phyloP scores from a whole-genome alignment of 2,797 vertebrate genomes.

The Gambelia wislizenii region DNA sequence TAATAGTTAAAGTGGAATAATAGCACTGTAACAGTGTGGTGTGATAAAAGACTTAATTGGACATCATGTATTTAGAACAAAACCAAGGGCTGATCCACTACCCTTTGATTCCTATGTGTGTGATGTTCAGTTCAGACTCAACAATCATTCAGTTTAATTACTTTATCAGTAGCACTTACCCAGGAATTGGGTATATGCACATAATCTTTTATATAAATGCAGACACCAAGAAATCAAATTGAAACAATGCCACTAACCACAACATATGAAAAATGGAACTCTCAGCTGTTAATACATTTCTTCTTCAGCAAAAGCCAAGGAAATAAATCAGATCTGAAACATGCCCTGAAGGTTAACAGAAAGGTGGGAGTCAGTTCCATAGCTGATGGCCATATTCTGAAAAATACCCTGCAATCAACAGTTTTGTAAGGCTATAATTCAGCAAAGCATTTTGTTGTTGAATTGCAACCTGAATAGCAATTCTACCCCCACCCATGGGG shows the following conservation, averaged over 20 bases:
- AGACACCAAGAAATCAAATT: not conserved
- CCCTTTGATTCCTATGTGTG: not conserved
- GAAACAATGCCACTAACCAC: not conserved
- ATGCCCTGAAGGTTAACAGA: conserved; percentile 14
- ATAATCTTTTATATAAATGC: not conserved
- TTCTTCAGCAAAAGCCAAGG: not conserved
- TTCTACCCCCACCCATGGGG: not conserved
- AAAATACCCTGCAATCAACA: conserved; percentile 21
- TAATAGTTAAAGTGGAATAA: too few species aligned
- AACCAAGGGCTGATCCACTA: not conserved
- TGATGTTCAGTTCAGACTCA: not conserved
- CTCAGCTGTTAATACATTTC: conserved; percentile 1
- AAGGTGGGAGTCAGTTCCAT: conserved; percentile 21
- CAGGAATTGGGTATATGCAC: not conserved
- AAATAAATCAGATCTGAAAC: conserved; percentile 24
- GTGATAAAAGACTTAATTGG: too few species aligned
- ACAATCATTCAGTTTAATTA: not conserved
- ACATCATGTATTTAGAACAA: not conserved
- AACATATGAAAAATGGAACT: conserved; percentile 4
- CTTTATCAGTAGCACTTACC: not conserved
- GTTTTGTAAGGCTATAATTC: conserved; percentile 7
- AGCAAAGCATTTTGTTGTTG: conserved; percentile 17
- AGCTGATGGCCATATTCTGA: conserved; percentile 3
- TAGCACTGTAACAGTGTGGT: too few species aligned
- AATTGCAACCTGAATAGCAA: not conserved